Conservation (phyloP, 2,113 vertebrate genomes). For the Parus major region DNA sequence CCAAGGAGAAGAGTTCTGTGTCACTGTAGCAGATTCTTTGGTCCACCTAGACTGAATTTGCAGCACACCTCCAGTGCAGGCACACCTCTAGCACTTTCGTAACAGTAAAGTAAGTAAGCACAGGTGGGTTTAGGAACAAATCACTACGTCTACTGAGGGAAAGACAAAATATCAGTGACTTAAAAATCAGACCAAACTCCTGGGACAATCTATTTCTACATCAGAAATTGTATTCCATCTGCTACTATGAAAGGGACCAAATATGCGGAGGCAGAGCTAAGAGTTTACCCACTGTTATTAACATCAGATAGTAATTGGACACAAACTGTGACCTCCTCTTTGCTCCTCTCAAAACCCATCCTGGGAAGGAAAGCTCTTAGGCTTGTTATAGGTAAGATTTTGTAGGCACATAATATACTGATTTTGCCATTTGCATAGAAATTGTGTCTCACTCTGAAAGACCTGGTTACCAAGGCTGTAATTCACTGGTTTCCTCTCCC, state of each 20-base stretch:
- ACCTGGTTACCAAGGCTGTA: not conserved
- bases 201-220: not conserved
- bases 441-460: not conserved
- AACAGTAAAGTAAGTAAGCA: not conserved
- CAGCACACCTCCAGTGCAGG: not conserved
- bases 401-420: not conserved
- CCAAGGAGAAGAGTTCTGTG: not conserved
- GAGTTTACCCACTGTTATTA: not conserved
- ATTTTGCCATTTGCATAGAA: not conserved
- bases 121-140: not conserved
- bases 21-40: not conserved
- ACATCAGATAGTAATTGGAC: not conserved
- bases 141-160: not conserved
- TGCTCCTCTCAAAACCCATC: not conserved
- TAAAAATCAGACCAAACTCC: not conserved
- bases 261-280: not conserved
- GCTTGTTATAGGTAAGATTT: not conserved
- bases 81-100: not conserved
- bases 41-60: not conserved
- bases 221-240: not conserved
- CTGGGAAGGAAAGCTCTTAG: not conserved
- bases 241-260: not conserved
- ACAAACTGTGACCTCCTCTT: not conserved
- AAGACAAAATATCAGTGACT: not conserved
- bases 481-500: not conserved